A percentile compares a stretch with the other conserved stretches of the same genome.
Conservation (phyloP, 2,113 vertebrate genomes). For the Vidua macroura region DNA sequence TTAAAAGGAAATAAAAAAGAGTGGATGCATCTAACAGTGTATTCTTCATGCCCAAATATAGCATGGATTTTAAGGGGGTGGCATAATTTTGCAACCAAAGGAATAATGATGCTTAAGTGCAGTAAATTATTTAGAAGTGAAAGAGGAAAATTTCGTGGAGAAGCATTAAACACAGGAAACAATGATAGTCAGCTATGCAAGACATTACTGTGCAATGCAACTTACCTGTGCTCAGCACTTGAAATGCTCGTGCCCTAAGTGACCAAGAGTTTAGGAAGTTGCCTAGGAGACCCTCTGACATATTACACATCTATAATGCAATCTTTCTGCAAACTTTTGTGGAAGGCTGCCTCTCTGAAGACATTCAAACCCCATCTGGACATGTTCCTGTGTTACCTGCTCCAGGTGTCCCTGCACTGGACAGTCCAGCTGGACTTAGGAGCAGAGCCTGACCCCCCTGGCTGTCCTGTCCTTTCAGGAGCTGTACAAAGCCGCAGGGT, state of each 20-base stretch:
- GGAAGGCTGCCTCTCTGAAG: background rate
- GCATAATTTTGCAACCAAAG: background rate
- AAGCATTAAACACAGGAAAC: background rate
- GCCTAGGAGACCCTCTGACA: background rate
- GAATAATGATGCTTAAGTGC: background rate
- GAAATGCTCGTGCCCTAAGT: background rate
- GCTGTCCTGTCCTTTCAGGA: background rate
- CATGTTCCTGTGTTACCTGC: background rate
- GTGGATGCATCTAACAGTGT: background rate
- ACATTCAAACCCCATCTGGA: background rate
- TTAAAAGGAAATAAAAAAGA: background rate
- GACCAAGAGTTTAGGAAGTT: background rate
- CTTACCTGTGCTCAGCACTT: accelerated
- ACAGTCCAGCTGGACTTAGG: accelerated
- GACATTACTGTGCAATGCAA: background rate
- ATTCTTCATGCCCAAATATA: background rate
- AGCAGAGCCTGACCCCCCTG: accelerated
- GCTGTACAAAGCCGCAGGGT: background rate
- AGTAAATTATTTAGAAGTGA: background rate
- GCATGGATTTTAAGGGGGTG: background rate
- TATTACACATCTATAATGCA: background rate
- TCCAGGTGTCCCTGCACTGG: background rate
- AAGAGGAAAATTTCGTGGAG: background rate
- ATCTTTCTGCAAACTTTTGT: background rate
- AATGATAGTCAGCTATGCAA: background rate